Base-by-base conservation (phyloP, 2,797 vertebrate species). In the Anolis apletophallus region DNA sequence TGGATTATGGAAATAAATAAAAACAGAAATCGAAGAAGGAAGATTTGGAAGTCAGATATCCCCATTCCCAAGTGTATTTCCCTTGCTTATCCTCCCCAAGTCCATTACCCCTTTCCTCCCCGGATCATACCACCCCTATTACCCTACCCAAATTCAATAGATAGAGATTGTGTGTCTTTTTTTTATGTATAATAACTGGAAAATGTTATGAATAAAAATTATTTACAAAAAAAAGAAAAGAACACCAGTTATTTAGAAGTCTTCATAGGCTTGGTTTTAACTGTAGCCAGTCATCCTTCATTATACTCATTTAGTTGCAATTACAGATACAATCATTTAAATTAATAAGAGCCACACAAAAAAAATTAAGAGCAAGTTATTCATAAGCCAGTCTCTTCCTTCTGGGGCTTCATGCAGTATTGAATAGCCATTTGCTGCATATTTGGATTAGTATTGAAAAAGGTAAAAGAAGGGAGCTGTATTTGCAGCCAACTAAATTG, bases 261-360 rank as follows among this genome's bases (percentile, higher is more conserved):
- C 21, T 61, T 10, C 85, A 87, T 75, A 1, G 86, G 78, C 83
- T 68, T 36, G 6, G 78, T 89, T 86, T 40, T 90, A 89, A 90
- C 0, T 68, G 67, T 88, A 67, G 80, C 21, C 84, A 2, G 80
- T 29, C 67, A 90, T 55, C 77, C 36, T 89, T 91, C 59, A 83
- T 91, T 91, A 88, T 90, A 80, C 57, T 46, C 26, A 82, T 2
- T 88, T 87, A 90, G 59, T 57, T 80, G 69, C 80, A 93, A 91
- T 88, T 90, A 80, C 0, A 81, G 26, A 1, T 59, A 75, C 46
- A 91, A 72, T 12, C 57, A 90, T 84, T 83, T 89, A 92, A 90
- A 89, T 69, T 55, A 84, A 68, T 26, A 64, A 90, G 57, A 64
- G 61, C 59, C 8, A 86, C 34, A 26, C n/a, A n/a, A n/a, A 2